Evolutionary conservation across 2,797 vertebrate species (phyloP), one percentile per base, ranked within the genome.

Genomic region (Alouatta caraya): DNA sequence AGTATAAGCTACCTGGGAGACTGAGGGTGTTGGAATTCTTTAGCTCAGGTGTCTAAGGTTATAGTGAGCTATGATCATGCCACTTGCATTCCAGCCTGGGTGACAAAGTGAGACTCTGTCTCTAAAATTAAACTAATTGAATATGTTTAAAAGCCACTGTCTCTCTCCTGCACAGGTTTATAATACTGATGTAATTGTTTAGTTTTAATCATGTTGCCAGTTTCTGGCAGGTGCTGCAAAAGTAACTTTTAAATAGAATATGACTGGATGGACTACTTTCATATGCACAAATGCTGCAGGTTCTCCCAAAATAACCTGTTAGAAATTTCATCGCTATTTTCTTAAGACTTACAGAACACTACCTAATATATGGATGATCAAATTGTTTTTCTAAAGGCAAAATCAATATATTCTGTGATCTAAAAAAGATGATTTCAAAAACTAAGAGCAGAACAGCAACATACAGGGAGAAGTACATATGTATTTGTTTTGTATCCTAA

Each of bases 351-450:
- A 52, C 19, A 94, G 73, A 92, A 52, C 26, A 55, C 48, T 39
- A 13, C 46, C 37, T 88, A 93, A 88, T 80, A 95, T 8, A 67
- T 80, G 26, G 2, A 30, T 93, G 59, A 96, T 94, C 70, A 83
- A 88, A 90, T 93, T 90, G 39, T 83, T 94, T 95, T 87, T 90
- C 80, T 93, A 84, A 84, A 82, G 93, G 95, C 55, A 97, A 93
- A 97, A 93, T 97, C 87, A 96, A 82, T 97, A 73, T 1, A 12
- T 83, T 50, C 39, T 87, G 48, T 94, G 76, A 93, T 79, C 37
- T 93, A 33, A 83, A 64, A 90, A 92, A 89, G 39, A 87, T 64
- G 9, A 84, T 81, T 89, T 55, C 5, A 86, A 82, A 81, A 89
- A 64, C 14, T 76, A 46, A 96, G 21, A 17, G 13, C 39, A 17